Conservation (phyloP, 2,888 invertebrate genomes). For the Trimorus sp. region DNA sequence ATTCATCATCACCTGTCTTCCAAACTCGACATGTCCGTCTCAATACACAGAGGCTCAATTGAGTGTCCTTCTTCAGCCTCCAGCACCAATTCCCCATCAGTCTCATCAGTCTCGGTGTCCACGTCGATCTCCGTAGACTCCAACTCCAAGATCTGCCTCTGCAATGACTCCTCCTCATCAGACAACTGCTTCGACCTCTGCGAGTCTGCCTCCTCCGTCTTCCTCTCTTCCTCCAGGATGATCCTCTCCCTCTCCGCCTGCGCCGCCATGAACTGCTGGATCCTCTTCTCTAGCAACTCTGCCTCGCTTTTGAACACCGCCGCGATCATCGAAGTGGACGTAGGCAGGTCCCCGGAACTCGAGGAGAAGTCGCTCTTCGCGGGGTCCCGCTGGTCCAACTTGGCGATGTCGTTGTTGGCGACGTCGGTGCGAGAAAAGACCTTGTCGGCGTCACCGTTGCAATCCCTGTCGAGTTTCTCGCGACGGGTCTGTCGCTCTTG, state of each 20-base stretch:
- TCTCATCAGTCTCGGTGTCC: conserved; percentile 92
- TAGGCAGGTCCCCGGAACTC: conserved; percentile 71
- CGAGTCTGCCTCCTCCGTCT: conserved; percentile 87
- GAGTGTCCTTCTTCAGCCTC: conserved; percentile 80
- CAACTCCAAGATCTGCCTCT: conserved; percentile 89
- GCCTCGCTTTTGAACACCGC: conserved; percentile 80
- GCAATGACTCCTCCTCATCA: conserved; percentile 89
- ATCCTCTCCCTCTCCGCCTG: conserved; percentile 80
- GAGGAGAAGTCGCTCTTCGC: conserved; percentile 53
- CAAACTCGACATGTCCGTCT: conserved; percentile 76
- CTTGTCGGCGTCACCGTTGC: conserved; percentile 73
- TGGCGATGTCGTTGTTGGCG: conserved; percentile 75
- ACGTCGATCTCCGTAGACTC: conserved; percentile 89
- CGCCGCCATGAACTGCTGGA: conserved; percentile 80
- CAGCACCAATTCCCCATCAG: conserved; percentile 86
- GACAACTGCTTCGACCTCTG: conserved; percentile 85
- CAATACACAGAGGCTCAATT: conserved; percentile 67
- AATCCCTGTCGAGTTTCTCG: conserved; percentile 67
- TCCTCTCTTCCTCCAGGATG: conserved; percentile 80
- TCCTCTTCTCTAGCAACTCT: conserved; percentile 79
- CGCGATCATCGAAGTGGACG: conserved; percentile 80
- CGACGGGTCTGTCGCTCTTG: conserved; percentile 67
- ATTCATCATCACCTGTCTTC: conserved; percentile 74
- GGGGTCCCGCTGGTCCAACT: conserved; percentile 38
- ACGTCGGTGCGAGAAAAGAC: conserved; percentile 76